phyloP scores from a whole-genome alignment of 2,888 invertebrate genomes.

The Scrobipalpa atriplicella region DNA sequence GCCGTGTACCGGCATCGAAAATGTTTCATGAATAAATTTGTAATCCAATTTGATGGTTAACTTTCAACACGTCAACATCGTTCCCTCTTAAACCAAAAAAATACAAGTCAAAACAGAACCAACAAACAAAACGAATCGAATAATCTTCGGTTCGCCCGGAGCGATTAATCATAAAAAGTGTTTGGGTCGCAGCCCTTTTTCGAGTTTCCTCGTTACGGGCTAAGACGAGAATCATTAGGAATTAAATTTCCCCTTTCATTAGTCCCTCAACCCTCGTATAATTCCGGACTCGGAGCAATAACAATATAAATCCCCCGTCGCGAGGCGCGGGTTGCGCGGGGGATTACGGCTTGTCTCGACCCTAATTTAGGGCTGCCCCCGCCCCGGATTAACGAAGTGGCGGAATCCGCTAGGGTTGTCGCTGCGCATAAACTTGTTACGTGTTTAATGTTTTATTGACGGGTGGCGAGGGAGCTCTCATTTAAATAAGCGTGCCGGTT shows the following conservation, averaged over 20 bases:
- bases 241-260: slow-evolving; percentile 84
- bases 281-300: slow-evolving; percentile 83
- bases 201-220: slow-evolving; percentile 82
- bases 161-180: slow-evolving; percentile 77
- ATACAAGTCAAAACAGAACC: slow-evolving; percentile 56
- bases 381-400: slow-evolving; percentile 83
- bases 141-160: slow-evolving; percentile 67
- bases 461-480: slow-evolving; percentile 77
- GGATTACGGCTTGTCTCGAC: slow-evolving; percentile 83
- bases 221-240: slow-evolving; percentile 83
- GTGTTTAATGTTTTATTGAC: slow-evolving; percentile 83
- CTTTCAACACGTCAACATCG: slow-evolving; percentile 57
- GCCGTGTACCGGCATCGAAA: slow-evolving; percentile 76
- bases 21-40: slow-evolving; percentile 81
- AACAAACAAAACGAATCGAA: slow-evolving; percentile 64
- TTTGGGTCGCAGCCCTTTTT: slow-evolving; percentile 78
- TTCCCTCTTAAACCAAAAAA: slow-evolving; percentile 57
- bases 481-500: slow-evolving; percentile 71
- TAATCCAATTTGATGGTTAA: slow-evolving; percentile 76
- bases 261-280: slow-evolving; percentile 83
- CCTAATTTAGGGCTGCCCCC: slow-evolving; percentile 83
- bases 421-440: slow-evolving; percentile 82
- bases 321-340: slow-evolving; percentile 68
- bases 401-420: slow-evolving; percentile 83
- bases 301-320: slow-evolving; percentile 83